phyloP scores from a whole-genome alignment of 1,140 invertebrate genomes.

The Cyclargus thomasi region DNA sequence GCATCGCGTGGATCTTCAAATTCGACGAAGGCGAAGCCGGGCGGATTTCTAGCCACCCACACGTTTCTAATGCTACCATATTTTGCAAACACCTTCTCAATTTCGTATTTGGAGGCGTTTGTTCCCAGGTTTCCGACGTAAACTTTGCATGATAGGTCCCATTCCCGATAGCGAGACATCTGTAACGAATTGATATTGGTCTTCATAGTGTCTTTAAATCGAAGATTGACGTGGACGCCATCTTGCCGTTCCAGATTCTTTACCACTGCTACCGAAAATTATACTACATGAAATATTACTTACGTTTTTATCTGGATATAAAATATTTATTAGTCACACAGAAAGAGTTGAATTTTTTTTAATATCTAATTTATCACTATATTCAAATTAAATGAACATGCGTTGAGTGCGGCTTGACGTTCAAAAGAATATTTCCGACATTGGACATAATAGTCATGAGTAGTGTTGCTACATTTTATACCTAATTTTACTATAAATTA shows the following conservation, averaged over 20 bases:
- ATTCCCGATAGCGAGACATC: conserved; percentile 86
- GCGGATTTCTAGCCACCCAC: conserved; percentile 96
- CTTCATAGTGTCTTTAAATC: conserved; percentile 22
- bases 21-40: conserved; percentile 98
- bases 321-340: background rate
- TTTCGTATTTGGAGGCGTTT: conserved; percentile 93
- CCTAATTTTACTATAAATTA: no score
- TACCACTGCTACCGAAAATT: background rate
- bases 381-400: no score
- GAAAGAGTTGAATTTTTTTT: background rate
- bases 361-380: no score
- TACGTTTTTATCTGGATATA: background rate
- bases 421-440: no score
- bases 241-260: conserved; percentile 18
- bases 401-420: no score
- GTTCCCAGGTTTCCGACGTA: conserved; percentile 98
- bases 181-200: conserved; percentile 28
- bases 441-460: no score
- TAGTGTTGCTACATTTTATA: no score
- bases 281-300: background rate
- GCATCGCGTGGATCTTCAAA: conserved; percentile 98
- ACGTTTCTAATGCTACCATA: conserved; percentile 97
- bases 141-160: conserved; percentile 97
- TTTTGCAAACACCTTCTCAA: conserved; percentile 94
- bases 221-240: conserved; percentile 33